Evolutionary conservation across 2,113 vertebrate genomes (phyloP).

Genomic region (Atrichornis clamosus): DNA sequence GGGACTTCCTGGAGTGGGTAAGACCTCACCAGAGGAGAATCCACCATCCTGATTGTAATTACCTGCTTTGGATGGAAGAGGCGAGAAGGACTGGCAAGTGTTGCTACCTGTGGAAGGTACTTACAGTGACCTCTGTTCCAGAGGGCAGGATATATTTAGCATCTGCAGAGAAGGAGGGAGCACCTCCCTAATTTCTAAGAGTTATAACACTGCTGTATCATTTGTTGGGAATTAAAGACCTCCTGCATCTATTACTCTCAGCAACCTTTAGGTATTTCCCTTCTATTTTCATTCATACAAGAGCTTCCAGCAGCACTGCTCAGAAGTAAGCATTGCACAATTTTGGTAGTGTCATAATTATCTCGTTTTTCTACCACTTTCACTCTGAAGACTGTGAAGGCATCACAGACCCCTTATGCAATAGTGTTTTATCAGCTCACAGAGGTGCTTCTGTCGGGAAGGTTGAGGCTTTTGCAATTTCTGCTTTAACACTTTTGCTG

Average conservation of each 20-base stretch:
- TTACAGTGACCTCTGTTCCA: not conserved
- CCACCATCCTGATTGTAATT: not conserved
- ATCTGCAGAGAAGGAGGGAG: not conserved
- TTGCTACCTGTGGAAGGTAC: not conserved
- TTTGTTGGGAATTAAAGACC: not conserved
- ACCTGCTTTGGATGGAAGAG: not conserved
- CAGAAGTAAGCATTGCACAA: not conserved
- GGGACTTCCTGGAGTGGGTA: not conserved
- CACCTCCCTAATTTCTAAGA: not conserved
- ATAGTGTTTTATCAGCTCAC: not conserved
- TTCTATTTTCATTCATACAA: not conserved
- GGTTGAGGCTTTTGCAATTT: not conserved
- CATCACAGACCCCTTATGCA: not conserved
- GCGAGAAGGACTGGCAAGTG: not conserved
- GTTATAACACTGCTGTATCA: not conserved
- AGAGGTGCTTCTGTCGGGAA: not conserved
- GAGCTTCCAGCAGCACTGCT: not conserved
- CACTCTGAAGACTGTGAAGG: not conserved
- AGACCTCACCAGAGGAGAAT: not conserved
- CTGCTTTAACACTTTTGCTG: slow-evolving; percentile 42
- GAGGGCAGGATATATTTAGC: not conserved
- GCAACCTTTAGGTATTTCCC: not conserved
- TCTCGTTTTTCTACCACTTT: not conserved
- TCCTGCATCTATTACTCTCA: not conserved
- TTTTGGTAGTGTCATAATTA: not conserved